Conservation (phyloP, 2,888 invertebrate species). For the Tetramorium bicarinatum region DNA sequence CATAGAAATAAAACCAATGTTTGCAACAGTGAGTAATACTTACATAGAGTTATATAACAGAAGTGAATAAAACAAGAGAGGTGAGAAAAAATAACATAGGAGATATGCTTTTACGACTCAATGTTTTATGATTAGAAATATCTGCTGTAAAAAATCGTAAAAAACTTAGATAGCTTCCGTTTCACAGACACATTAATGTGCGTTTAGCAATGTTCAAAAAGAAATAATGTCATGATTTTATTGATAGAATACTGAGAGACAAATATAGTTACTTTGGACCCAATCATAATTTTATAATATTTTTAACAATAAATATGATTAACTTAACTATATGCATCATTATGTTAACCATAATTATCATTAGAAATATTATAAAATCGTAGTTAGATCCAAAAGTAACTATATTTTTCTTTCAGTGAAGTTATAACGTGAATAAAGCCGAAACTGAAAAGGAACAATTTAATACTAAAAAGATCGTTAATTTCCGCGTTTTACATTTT, state of each 20-base stretch:
- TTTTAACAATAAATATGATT: too few species aligned
- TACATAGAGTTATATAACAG: neutral
- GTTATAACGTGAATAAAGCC: neutral
- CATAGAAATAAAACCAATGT: constrained; percentile 10
- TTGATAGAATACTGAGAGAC: neutral
- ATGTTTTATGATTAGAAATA: neutral
- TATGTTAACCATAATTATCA: too few species aligned
- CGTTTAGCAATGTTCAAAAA: neutral
- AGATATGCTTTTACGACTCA: neutral
- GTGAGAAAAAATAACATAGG: neutral
- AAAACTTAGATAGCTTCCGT: neutral
- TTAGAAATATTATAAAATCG: too few species aligned
- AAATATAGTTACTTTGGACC: too few species aligned
- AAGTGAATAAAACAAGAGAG: neutral
- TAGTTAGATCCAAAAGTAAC: too few species aligned
- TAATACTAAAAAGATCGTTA: neutral
- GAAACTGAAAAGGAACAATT: neutral
- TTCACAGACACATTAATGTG: neutral
- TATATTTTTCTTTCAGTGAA: neutral
- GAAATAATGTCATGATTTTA: neutral
- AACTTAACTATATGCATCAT: too few species aligned
- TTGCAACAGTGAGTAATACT: neutral
- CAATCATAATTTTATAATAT: too few species aligned
- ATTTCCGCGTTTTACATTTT: constrained; percentile 1
- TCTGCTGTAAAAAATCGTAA: neutral